phyloP scores from a whole-genome alignment of 2,113 vertebrate species.

The Chaetodon trifascialis region DNA sequence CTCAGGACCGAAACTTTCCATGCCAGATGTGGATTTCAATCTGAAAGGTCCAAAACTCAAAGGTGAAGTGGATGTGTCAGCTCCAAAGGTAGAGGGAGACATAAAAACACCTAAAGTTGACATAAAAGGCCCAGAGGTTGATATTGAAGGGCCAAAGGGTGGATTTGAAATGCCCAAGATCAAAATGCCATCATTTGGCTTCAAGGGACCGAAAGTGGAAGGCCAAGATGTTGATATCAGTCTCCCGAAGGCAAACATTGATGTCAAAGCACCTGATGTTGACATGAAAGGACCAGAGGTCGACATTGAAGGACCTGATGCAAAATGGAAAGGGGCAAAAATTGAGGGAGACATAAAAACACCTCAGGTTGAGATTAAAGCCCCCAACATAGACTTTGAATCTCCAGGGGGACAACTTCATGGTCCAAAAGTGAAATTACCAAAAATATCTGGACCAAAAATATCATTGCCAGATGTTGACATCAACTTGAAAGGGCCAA shows the following conservation, averaged over 20 bases:
- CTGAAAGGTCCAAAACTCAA: not conserved
- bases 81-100: too few species aligned
- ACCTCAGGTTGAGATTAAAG: not conserved
- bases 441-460: conserved; percentile 20
- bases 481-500: not conserved
- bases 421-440: not conserved
- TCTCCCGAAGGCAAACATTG: not conserved
- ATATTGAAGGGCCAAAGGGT: conserved; percentile 9
- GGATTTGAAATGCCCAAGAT: conserved; percentile 51
- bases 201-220: conserved; percentile 6
- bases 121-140: fast-evolving
- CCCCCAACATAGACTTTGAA: not conserved
- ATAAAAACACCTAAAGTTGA: not conserved
- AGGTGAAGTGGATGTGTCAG: too few species aligned
- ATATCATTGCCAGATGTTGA: conserved; percentile 30
- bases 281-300: not conserved
- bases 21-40: not conserved
- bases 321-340: conserved; percentile 13
- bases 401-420: conserved; percentile 15
- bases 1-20: not conserved
- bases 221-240: not conserved
- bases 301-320: conserved; percentile 2
- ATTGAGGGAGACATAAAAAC: conserved; percentile 57
- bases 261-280: not conserved
- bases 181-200: conserved; percentile 4